phyloP scores from a whole-genome alignment of 1,140 invertebrate genomes.

The Trialeurodes vaporariorum region DNA sequence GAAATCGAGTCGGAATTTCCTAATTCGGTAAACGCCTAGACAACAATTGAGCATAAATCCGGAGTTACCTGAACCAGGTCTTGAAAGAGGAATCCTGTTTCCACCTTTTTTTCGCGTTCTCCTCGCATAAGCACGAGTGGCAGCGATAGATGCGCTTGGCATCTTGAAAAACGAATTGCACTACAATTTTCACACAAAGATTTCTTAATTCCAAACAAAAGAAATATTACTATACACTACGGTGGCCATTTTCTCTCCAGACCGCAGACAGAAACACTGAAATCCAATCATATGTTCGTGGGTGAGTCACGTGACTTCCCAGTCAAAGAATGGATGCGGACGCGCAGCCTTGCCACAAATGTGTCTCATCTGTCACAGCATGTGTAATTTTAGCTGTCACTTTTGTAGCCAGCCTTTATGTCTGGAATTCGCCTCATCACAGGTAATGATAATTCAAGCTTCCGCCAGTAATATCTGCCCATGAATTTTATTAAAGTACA shows the following conservation, averaged over 20 bases:
- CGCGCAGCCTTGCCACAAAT: neutral
- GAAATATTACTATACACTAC: constrained; percentile 44
- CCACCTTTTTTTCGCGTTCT: constrained; percentile 73
- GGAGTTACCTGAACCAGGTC: constrained; percentile 55
- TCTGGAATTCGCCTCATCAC: constrained; percentile 60
- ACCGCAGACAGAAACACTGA: constrained; percentile 21
- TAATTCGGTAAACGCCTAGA: constrained; percentile 6
- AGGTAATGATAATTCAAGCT: constrained; percentile 48
- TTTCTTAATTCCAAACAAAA: constrained; percentile 44
- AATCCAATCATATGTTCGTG: constrained; percentile 17
- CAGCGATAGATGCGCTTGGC: constrained; percentile 81
- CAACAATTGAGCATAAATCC: constrained; percentile 10
- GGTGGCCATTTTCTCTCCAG: constrained; percentile 48
- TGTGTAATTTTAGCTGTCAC: constrained; percentile 57
- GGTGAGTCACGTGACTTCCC: constrained; percentile 22
- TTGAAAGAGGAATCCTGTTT: constrained; percentile 65
- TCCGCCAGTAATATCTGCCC: no score
- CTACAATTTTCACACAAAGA: constrained; percentile 2
- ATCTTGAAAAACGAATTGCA: constrained; percentile 42
- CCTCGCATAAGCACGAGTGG: constrained; percentile 71
- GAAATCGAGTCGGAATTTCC: neutral
- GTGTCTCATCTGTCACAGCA: constrained; percentile 26
- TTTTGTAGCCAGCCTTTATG: constrained; percentile 71
- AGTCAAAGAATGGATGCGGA: constrained; percentile 35
- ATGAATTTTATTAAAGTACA: no score